These are phyloP conservation scores for Lordiphosa collinella DNA, from an alignment of 1,140 invertebrate species.

Conservation along the genomic window DNA sequence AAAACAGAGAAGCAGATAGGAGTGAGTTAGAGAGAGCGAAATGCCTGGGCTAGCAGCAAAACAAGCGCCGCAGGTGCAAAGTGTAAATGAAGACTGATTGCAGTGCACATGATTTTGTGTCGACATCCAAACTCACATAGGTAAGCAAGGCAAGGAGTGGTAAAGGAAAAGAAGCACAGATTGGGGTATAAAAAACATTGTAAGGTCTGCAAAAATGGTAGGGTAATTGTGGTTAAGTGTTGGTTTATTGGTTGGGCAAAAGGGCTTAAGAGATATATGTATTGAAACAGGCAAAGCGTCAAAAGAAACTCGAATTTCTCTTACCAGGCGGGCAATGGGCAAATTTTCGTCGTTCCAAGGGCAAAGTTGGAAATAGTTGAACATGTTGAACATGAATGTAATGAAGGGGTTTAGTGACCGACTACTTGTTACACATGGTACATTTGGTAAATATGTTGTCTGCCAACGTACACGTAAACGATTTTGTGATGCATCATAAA, in stretches of 20 bases:
- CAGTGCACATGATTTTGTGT: conserved; percentile 60
- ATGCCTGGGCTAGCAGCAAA: conserved; percentile 22
- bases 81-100: conserved; percentile 77
- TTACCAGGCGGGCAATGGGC: conserved; percentile 47
- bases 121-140: conserved; percentile 27
- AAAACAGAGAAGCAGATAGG: conserved; percentile 19
- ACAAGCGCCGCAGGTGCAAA: conserved; percentile 70
- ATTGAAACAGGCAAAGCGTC: conserved; percentile 44
- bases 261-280: conserved; percentile 66
- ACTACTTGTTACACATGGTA: not conserved
- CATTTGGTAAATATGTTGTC: no score
- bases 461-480: not conserved
- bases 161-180: conserved; percentile 20
- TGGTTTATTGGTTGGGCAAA: conserved; percentile 74
- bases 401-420: conserved; percentile 22
- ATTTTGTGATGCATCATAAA: no score
- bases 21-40: conserved; percentile 13
- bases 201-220: conserved; percentile 63
- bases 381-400: conserved; percentile 10
- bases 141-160: not conserved
- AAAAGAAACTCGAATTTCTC: conserved; percentile 12
- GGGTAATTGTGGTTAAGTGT: conserved; percentile 78
- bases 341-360: conserved; percentile 27
- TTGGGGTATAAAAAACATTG: conserved; percentile 48
- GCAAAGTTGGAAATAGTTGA: not conserved